Evolutionary conservation across 2,888 invertebrate species (phyloP), one percentile per base, ranked within the genome.

Genomic region (Heliconius sara): DNA sequence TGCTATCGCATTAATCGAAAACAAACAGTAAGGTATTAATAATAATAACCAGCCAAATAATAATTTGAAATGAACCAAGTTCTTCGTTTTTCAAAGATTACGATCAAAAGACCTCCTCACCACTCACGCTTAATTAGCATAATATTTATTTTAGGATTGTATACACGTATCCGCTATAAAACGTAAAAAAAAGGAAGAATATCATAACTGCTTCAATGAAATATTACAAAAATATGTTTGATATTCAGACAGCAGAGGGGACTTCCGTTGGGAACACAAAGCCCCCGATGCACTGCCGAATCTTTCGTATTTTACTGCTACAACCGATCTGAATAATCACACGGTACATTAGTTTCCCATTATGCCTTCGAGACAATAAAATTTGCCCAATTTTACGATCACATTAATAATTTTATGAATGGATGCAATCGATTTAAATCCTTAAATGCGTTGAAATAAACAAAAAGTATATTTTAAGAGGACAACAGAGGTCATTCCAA

Each of bases 261-360:
- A 89, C 93, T 93, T 95, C 95, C 95, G 95, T 90, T 91, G 93
- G 91, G 92, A 92, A 90, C 89, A 85, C 85, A 83, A 87, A 83
- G 86, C 81, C 83, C 83, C 86, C 86, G 87, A 83, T 87, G 86
- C 87, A 87, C 85, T 85, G 86, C 81, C 84, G 84, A 84, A 85
- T 87, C 88, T 87, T 88, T 88, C 93, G 92, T 92, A 94, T 94
- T 95, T 95, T 95, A 95, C 94, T 90, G 94, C 95, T 93, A 91
- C 92, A 91, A 88, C 91, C 92, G 91, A 93, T 91, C 94, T 94
- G 95, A 94, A 95, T 95, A 95, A 95, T 95, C 95, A 94, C 95
- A 95, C 95, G 95, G 92, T 93, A 95, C 95, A 95, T 95, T 95
- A 95, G 95, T 93, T 95, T 95, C 94, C 95, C 95, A 95, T 95